Conservation (phyloP, 1,140 invertebrate genomes). For the Drosophila bipectinata region DNA sequence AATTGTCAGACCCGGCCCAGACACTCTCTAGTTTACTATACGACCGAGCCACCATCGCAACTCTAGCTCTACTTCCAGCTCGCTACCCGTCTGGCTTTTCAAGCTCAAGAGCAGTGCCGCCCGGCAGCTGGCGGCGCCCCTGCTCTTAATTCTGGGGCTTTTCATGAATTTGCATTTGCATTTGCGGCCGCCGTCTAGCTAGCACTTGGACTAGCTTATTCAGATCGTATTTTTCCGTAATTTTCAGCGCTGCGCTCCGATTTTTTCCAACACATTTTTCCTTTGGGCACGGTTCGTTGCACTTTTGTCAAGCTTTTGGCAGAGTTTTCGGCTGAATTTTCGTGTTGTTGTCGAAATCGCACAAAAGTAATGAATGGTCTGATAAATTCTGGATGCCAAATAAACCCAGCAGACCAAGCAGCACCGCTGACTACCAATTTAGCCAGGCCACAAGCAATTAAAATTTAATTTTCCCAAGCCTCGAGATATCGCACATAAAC, state of each 20-base stretch:
- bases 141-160: conserved; percentile 52
- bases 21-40: conserved; percentile 29
- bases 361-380: conserved; percentile 57
- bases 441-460: conserved; percentile 62
- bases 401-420: conserved; percentile 29
- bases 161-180: conserved; percentile 70
- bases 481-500: conserved; percentile 48
- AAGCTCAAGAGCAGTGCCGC: conserved; percentile 72
- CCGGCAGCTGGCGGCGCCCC: conserved; percentile 43
- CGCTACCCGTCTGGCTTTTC: conserved; percentile 51
- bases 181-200: conserved; percentile 19
- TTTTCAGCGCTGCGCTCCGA: conserved; percentile 44
- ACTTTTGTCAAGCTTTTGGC: conserved; percentile 59
- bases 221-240: conserved; percentile 61
- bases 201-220: conserved; percentile 36
- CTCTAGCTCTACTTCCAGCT: conserved; percentile 18
- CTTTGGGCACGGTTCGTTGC: conserved; percentile 56
- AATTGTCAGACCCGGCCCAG: conserved; percentile 72
- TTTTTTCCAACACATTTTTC: conserved; percentile 51
- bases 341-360: conserved; percentile 25
- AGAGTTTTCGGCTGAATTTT: conserved; percentile 40
- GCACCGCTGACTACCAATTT: conserved; percentile 48
- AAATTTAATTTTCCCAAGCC: conserved; percentile 66
- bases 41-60: conserved; percentile 9
- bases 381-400: conserved; percentile 37